phyloP scores from a whole-genome alignment of 2,113 vertebrate genomes.

The Gobio gobio region DNA sequence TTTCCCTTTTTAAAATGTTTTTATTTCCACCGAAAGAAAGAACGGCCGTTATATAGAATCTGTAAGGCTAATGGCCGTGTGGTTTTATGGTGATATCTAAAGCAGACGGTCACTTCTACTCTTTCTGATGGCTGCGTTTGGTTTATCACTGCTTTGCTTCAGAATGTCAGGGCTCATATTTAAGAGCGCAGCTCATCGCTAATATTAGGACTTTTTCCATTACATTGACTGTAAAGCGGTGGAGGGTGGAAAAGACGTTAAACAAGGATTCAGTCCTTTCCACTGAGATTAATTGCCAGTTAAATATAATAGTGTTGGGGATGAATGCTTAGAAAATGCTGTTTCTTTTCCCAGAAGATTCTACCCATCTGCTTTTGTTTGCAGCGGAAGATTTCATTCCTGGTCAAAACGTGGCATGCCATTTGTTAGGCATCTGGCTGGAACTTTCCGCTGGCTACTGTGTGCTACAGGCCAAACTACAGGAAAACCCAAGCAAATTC shows the following conservation, averaged over 20 bases:
- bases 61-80: slow-evolving; percentile 39
- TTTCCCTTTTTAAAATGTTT: slow-evolving; percentile 78
- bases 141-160: slow-evolving; percentile 35
- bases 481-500: slow-evolving; percentile 53
- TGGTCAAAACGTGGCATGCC: slow-evolving; percentile 55
- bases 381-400: slow-evolving; percentile 51
- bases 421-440: slow-evolving; percentile 55
- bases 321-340: slow-evolving; percentile 32
- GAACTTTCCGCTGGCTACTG: slow-evolving; percentile 63
- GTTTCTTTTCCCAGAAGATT: slow-evolving; percentile 39
- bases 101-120: slow-evolving; percentile 38
- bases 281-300: slow-evolving; percentile 45
- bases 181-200: slow-evolving; percentile 2
- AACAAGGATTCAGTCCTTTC: slow-evolving; percentile 33
- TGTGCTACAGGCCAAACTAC: slow-evolving; percentile 56
- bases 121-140: slow-evolving; percentile 39
- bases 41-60: slow-evolving; percentile 54
- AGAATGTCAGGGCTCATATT: slow-evolving; percentile 37
- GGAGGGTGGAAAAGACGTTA: slow-evolving; percentile 23
- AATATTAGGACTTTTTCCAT: slow-evolving; percentile 33
- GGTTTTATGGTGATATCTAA: slow-evolving; percentile 50
- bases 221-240: neutral
- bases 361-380: slow-evolving; percentile 51
- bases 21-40: slow-evolving; percentile 73
- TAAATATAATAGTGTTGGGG: slow-evolving; percentile 34